Evolutionary conservation across 2,888 invertebrate genomes (phyloP).

Genomic region (Timema cristinae): DNA sequence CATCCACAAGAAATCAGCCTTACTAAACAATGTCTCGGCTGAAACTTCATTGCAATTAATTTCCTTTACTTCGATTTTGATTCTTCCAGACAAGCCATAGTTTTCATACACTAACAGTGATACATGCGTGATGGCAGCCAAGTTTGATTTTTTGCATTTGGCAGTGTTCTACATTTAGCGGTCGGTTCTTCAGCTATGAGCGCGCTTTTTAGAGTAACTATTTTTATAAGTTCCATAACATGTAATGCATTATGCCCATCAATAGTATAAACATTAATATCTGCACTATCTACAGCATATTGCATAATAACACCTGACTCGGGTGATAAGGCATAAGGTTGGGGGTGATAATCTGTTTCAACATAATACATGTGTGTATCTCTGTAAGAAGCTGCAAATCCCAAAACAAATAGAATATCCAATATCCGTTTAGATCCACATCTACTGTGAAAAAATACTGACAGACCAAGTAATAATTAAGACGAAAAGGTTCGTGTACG

Average conservation of each 20-base stretch:
- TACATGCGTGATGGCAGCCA: too few species aligned
- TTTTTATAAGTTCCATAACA: slow-evolving; percentile 15
- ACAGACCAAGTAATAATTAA: slow-evolving; percentile 37
- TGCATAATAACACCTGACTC: slow-evolving; percentile 38
- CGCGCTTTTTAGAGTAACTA: slow-evolving; percentile 4
- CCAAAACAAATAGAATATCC: slow-evolving; percentile 39
- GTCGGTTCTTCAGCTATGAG: background rate
- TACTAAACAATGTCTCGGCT: too few species aligned
- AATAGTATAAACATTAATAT: slow-evolving; percentile 33
- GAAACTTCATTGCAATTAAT: too few species aligned
- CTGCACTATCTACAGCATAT: slow-evolving; percentile 37
- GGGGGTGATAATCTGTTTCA: background rate
- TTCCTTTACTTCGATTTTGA: too few species aligned
- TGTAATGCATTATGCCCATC: slow-evolving; percentile 14
- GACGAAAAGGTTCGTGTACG: slow-evolving; percentile 35
- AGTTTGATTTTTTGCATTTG: background rate
- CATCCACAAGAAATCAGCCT: too few species aligned
- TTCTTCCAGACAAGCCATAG: too few species aligned
- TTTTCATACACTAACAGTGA: too few species aligned
- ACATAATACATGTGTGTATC: slow-evolving; percentile 33
- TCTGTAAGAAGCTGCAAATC: slow-evolving; percentile 40
- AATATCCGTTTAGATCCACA: slow-evolving; percentile 40
- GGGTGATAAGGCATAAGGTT: slow-evolving; percentile 37
- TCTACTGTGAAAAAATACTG: slow-evolving; percentile 39
- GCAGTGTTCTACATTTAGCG: background rate